Conservation (phyloP, 2,888 invertebrate genomes). For the Pocota personata region DNA sequence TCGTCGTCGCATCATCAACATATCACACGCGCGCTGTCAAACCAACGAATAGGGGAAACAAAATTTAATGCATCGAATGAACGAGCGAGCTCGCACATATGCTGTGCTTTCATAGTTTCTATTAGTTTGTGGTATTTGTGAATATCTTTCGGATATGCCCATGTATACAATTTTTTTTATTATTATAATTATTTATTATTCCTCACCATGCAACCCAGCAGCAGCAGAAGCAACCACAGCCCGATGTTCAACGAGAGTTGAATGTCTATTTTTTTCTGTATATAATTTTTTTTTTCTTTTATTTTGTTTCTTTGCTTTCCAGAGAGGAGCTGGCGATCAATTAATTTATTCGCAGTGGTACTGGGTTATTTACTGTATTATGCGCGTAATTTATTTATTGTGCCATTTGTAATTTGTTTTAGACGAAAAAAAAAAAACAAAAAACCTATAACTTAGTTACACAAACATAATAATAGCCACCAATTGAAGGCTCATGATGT, state of each 20-base stretch:
- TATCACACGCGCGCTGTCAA: conserved; percentile 40
- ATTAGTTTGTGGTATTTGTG: conserved; percentile 27
- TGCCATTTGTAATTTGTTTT: conserved; percentile 30
- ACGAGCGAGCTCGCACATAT: conserved; percentile 8
- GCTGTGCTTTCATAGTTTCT: conserved; percentile 47
- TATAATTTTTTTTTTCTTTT: neutral
- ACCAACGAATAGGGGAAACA: conserved; percentile 46
- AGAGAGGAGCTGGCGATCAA: conserved; percentile 52
- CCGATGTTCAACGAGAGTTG: conserved; percentile 19
- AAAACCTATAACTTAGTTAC: neutral
- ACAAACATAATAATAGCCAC: neutral
- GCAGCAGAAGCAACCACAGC: neutral
- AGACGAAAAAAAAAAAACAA: conserved; percentile 7
- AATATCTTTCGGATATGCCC: conserved; percentile 22
- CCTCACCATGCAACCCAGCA: conserved; percentile 12
- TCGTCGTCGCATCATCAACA: conserved; percentile 29
- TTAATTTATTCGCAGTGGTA: conserved; percentile 61
- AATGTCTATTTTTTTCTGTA: conserved; percentile 19
- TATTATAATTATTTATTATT: conserved; percentile 45
- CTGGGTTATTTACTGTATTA: conserved; percentile 44
- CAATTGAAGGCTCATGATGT: neutral
- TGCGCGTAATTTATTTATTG: conserved; percentile 45
- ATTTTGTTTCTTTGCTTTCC: neutral
- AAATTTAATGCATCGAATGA: conserved; percentile 48
- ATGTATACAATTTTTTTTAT: conserved; percentile 9